Conservation (phyloP, 2,888 invertebrate species). For the Crocallis elinguaria region DNA sequence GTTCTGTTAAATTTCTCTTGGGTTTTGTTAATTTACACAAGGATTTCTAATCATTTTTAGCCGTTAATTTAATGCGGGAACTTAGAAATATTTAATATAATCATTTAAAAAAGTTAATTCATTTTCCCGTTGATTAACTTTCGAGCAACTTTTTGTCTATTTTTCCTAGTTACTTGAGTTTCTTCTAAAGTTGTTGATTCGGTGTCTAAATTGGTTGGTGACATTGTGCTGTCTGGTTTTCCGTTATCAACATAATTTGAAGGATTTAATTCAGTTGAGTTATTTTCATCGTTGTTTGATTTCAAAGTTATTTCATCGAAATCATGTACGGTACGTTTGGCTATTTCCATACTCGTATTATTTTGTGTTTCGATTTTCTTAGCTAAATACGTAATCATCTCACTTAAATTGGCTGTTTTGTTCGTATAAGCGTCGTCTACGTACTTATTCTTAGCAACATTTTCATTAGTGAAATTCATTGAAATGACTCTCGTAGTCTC, state of each 20-base stretch:
- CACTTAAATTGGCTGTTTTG: conserved; percentile 41
- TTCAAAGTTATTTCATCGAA: conserved; percentile 15
- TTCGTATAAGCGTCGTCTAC: conserved; percentile 22
- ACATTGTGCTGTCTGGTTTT: neutral
- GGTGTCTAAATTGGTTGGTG: neutral
- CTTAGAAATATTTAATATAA: neutral
- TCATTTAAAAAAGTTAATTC: conserved; percentile 30
- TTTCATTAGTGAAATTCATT: conserved; percentile 49
- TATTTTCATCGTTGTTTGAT: conserved; percentile 2
- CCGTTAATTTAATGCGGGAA: neutral
- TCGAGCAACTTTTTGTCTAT: conserved; percentile 45
- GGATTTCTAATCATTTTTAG: neutral
- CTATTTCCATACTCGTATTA: conserved; percentile 60
- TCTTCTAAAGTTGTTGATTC: conserved; percentile 20
- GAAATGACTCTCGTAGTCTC: conserved; percentile 30
- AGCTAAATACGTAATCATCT: conserved; percentile 57
- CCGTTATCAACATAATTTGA: neutral
- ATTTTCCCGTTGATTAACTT: conserved; percentile 48
- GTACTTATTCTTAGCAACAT: conserved; percentile 48
- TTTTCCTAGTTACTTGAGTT: conserved; percentile 44
- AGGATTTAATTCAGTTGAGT: neutral
- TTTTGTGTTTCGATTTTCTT: conserved; percentile 65
- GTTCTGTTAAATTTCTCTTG: conserved; percentile 7
- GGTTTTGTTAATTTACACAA: conserved; percentile 11
- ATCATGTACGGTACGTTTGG: conserved; percentile 43